Conservation (phyloP, 2,888 invertebrate genomes). For the Sarcophaga caerulescens region DNA sequence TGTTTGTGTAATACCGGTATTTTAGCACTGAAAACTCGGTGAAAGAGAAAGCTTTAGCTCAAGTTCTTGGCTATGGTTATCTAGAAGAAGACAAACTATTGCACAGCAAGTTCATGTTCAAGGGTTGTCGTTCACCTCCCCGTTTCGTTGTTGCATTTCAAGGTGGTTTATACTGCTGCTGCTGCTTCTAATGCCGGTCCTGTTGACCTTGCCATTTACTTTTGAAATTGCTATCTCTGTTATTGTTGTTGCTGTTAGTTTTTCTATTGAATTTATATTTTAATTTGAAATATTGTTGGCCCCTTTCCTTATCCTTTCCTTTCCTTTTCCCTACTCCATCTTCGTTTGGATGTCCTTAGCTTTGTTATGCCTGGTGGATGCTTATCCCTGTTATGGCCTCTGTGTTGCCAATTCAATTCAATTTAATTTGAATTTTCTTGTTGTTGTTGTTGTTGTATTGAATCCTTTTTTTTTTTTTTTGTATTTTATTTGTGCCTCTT, state of each 20-base stretch:
- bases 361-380: not conserved
- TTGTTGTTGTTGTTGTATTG: not conserved
- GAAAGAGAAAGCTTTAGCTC: constrained; percentile 12
- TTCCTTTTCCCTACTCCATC: not conserved
- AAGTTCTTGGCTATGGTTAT: constrained; percentile 45
- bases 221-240: constrained; percentile 17
- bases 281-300: not conserved
- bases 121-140: constrained; percentile 72
- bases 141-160: constrained; percentile 59
- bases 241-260: not conserved
- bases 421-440: no score
- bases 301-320: not conserved
- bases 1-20: constrained; percentile 17
- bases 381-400: not conserved
- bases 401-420: constrained; percentile 11
- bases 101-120: constrained; percentile 75
- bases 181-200: constrained; percentile 36
- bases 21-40: not conserved
- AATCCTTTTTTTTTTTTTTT: constrained; percentile 43
- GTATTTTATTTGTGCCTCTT: constrained; percentile 22
- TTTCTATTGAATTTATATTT: not conserved
- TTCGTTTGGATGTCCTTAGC: not conserved
- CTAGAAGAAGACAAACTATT: constrained; percentile 3
- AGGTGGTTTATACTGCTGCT: not conserved
- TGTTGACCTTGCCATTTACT: constrained; percentile 61